These are phyloP conservation scores for Anastrepha ludens DNA, from an alignment of 1,140 invertebrate species.

Conservation along the genomic window DNA sequence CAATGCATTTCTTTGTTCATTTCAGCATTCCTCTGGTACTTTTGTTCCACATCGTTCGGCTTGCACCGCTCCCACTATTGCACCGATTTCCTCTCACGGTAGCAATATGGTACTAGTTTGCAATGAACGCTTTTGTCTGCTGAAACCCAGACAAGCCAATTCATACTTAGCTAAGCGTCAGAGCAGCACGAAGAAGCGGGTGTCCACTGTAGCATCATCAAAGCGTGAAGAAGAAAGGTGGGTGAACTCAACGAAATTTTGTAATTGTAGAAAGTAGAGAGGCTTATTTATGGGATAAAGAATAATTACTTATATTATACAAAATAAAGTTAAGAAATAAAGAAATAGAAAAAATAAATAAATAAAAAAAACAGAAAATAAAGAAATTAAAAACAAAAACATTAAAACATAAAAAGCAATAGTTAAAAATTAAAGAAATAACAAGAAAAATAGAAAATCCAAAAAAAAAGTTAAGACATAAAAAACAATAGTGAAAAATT, in stretches of 20 bases:
- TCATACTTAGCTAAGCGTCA: not conserved
- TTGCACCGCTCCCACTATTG: not conserved
- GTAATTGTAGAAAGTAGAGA: no score
- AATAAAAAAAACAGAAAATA: no score
- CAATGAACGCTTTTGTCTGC: slow-evolving; percentile 5
- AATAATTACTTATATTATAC: no score
- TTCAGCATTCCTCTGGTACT: slow-evolving; percentile 22
- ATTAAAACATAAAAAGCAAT: no score
- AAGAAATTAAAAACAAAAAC: no score
- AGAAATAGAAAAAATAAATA: no score
- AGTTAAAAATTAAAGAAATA: no score
- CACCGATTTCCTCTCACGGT: not conserved
- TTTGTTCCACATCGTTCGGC: not conserved
- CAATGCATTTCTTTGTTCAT: not conserved
- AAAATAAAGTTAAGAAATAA: no score
- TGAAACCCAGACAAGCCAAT: not conserved
- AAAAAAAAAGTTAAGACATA: no score
- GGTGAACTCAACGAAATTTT: not conserved
- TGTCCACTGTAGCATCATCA: slow-evolving; percentile 12
- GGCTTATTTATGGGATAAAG: no score
- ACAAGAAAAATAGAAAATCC: no score
- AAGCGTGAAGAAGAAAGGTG: slow-evolving; percentile 56
- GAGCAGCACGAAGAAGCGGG: slow-evolving; percentile 8
- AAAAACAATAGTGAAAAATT: no score
- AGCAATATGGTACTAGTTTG: not conserved